phyloP scores from a whole-genome alignment of 2,113 vertebrate species.

The Phalacrocorax brasilianus region DNA sequence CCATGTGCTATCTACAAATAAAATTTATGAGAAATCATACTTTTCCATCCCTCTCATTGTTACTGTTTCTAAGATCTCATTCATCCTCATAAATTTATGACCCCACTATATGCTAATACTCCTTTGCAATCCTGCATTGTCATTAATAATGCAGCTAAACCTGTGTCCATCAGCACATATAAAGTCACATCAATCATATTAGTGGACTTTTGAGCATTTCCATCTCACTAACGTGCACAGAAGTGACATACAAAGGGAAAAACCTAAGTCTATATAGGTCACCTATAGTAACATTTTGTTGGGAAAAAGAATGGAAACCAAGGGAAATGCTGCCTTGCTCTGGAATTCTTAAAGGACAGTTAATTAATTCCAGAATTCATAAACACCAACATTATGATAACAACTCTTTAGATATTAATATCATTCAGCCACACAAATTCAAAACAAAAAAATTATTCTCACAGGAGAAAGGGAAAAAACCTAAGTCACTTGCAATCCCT shows the following conservation, averaged over 20 bases:
- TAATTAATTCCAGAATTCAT: background rate
- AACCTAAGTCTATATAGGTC: background rate
- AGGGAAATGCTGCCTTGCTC: background rate
- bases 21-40: background rate
- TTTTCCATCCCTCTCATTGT: background rate
- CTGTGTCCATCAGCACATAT: rapidly evolving
- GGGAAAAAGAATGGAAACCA: background rate
- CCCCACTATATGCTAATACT: background rate
- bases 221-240: background rate
- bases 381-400: background rate
- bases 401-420: background rate
- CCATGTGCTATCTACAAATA: background rate
- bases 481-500: background rate
- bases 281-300: background rate
- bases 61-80: background rate
- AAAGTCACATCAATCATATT: background rate
- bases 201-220: background rate
- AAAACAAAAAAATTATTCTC: background rate
- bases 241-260: background rate
- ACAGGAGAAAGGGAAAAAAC: background rate
- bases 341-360: background rate
- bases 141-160: background rate
- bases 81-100: background rate
- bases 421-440: background rate
- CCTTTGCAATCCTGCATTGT: background rate